A percentile compares a stretch with the other conserved stretches of the same genome.
phyloP scores from a whole-genome alignment of 2,113 vertebrate genomes.

The Diadophis punctatus region DNA sequence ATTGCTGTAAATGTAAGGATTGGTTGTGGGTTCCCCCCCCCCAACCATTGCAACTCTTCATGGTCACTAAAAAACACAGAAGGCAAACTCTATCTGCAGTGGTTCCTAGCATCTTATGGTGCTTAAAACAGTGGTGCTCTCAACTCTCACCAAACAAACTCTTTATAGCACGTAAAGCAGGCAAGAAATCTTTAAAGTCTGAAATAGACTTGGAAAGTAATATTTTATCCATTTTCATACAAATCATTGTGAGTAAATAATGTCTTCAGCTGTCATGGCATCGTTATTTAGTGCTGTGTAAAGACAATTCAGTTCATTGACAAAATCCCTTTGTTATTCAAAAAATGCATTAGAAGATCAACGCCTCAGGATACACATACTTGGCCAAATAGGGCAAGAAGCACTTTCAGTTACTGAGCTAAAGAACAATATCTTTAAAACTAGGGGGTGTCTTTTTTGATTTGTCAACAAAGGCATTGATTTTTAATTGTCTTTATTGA shows the following conservation, averaged over 20 bases:
- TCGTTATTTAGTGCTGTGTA: background rate
- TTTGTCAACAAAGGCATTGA: constrained; percentile 40
- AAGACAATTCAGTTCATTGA: background rate
- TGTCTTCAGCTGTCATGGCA: constrained; percentile 9
- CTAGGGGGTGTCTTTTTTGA: constrained; percentile 6
- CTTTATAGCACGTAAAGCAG: background rate
- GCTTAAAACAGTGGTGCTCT: background rate
- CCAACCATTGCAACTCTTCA: background rate
- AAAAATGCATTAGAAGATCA: background rate
- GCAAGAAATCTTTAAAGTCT: no score
- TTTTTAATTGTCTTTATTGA: constrained; percentile 46
- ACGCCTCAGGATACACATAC: background rate
- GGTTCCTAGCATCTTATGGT: background rate
- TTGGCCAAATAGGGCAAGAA: background rate
- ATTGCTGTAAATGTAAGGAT: background rate
- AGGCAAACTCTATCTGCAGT: background rate
- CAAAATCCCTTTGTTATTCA: background rate
- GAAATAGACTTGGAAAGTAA: background rate
- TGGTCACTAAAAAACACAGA: background rate
- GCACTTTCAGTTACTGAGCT: background rate
- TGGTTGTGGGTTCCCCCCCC: background rate
- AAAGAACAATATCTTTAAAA: background rate
- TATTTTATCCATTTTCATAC: background rate
- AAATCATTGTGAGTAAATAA: background rate
- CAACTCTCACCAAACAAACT: background rate